Conservation (phyloP, 2,113 vertebrate genomes). For the Poicephalus meyeri region DNA sequence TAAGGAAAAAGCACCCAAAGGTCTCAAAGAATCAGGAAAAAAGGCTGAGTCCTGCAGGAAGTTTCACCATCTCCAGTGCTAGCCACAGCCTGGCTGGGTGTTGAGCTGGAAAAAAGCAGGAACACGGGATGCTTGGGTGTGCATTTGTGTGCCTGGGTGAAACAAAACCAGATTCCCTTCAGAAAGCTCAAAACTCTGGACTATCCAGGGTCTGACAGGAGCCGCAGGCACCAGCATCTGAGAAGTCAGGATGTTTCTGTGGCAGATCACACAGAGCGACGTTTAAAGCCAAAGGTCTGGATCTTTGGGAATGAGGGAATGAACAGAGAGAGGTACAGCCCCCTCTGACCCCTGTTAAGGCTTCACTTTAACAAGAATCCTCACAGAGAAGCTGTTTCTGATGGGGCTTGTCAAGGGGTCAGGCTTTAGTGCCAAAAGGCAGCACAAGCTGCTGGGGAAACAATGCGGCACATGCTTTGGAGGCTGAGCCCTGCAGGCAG, state of each 20-base stretch:
- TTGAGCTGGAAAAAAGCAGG: not conserved
- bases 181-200: not conserved
- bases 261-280: rapidly evolving
- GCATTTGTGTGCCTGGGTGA: no score
- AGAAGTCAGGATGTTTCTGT: not conserved
- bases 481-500: not conserved
- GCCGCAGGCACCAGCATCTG: not conserved
- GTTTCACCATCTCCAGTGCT: not conserved
- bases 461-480: not conserved
- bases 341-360: not conserved
- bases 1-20: not conserved
- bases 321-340: not conserved
- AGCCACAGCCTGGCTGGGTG: not conserved
- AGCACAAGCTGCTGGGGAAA: not conserved
- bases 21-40: not conserved
- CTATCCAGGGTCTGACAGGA: rapidly evolving
- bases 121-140: rapidly evolving
- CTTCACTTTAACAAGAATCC: rapidly evolving
- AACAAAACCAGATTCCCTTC: not conserved
- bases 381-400: not conserved
- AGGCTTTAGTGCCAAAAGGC: not conserved
- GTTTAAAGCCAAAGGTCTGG: not conserved
- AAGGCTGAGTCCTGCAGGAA: not conserved
- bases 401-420: not conserved
- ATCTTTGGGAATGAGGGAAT: not conserved